A percentile compares a stretch with the other conserved stretches of the same genome.
phyloP scores from a whole-genome alignment of 2,888 invertebrate species.

The Lasioglossum oenotherae region DNA sequence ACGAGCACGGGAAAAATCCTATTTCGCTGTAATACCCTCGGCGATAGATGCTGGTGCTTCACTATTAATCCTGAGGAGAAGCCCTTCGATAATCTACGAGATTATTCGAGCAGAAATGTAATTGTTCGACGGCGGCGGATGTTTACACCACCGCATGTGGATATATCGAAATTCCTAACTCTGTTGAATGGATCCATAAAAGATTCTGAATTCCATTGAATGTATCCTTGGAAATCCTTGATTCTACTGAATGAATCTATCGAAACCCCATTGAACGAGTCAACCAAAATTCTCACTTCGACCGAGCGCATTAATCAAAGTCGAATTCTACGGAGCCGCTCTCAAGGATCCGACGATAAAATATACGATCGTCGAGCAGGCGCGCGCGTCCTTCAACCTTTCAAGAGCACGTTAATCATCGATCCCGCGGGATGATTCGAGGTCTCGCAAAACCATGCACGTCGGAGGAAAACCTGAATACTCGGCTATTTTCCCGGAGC shows the following conservation, averaged over 20 bases:
- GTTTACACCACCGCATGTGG: not conserved
- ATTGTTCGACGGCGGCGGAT: not conserved
- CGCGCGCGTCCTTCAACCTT: not conserved
- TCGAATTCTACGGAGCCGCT: not conserved
- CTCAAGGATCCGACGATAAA: not conserved
- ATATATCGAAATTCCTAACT: no score
- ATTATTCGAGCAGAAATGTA: not conserved
- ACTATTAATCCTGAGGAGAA: not conserved
- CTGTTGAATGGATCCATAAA: no score
- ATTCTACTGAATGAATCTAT: not conserved
- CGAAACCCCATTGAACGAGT: no score
- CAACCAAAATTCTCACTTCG: not conserved
- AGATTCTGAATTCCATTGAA: no score
- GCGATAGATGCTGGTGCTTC: not conserved
- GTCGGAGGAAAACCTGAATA: not conserved
- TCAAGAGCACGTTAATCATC: slow-evolving; percentile 11
- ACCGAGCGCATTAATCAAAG: not conserved
- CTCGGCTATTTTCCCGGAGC: not conserved
- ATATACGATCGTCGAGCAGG: not conserved
- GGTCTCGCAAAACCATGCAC: not conserved
- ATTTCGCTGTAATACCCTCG: not conserved
- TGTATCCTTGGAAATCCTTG: not conserved
- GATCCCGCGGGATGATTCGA: slow-evolving; percentile 13
- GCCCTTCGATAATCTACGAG: not conserved
- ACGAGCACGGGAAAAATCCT: not conserved